Base-by-base conservation (phyloP, 2,113 vertebrate species). In the Illadopsis cleaveri region DNA sequence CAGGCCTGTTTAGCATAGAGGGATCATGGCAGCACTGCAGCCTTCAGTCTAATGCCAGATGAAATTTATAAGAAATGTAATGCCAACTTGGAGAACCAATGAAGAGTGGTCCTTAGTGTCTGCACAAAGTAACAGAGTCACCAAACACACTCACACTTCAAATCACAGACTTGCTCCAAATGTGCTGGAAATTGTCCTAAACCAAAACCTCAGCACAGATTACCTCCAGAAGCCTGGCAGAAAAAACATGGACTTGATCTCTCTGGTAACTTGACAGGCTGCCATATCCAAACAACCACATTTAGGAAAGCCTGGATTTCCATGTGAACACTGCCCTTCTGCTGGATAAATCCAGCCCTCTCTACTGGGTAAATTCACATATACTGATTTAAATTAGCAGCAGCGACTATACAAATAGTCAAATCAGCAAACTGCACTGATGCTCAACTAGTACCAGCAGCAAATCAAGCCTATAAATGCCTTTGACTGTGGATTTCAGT, bases 1-100 rank as follows among this genome's bases (percentile, higher is more conserved):
- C 83, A 57, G 42, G 45, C 57, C 69, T 89, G 48, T n/a, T 94
- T 89, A 94, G 87, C 89, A 85, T 50, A 78, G 75, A 89, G 71
- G 73, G 66, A 72, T 85, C 4, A 0, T 58, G 93, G 87, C 91
- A 91, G 84, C 12, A 3, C 45, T 72, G 75, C 61, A 91, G 57
- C 70, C 71, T 91, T 94, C 90, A 30, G 37, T 94, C 77, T 60
- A 44, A 40, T 66, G 73, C 64, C 72, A 80, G 22, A 58, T 58
- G 13, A 62, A 72, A 91, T 91, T 50, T 82, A 9, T n/a, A 12
- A 77, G 53, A 82, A 80, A 53, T 35, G 30, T 11, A 62, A 38
- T 33, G 9, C 48, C 53, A 65, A 5, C 42, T 77, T 93, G 81
- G 78, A 80, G 51, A 83, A 60, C 20, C 30, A 19, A 54, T 11